phyloP scores from a whole-genome alignment of 1,140 invertebrate genomes.

The Drosophila saltans region DNA sequence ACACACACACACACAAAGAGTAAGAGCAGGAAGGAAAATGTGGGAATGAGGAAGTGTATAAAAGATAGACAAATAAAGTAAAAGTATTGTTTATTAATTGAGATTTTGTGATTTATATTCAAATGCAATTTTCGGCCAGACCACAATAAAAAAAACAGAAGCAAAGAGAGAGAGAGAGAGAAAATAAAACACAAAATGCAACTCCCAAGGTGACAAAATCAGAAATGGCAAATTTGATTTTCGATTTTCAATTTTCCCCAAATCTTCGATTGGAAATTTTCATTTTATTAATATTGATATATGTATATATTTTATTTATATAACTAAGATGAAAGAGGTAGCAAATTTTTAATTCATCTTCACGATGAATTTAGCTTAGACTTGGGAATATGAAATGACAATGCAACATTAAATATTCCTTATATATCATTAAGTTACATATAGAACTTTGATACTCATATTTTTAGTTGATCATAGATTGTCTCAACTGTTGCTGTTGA shows the following conservation, averaged over 20 bases:
- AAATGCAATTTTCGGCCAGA: conserved; percentile 49
- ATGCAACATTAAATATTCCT: no score
- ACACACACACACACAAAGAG: neutral
- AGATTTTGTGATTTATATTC: conserved; percentile 53
- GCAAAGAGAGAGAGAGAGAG: neutral
- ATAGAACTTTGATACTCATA: no score
- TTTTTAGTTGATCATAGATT: no score
- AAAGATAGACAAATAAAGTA: neutral
- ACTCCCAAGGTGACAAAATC: conserved; percentile 11
- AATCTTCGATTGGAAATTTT: no score
- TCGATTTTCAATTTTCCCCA: conserved; percentile 1
- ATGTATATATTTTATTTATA: neutral
- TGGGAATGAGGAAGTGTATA: neutral
- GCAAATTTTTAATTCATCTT: neutral
- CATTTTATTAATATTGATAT: no score
- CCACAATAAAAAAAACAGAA: neutral
- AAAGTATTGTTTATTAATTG: conserved; percentile 47
- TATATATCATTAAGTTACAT: no score
- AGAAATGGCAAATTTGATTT: conserved; percentile 6
- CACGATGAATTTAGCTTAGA: no score
- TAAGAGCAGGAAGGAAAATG: neutral
- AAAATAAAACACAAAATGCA: neutral
- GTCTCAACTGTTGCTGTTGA: no score
- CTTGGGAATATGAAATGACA: no score
- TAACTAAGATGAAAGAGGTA: neutral